phyloP scores from a whole-genome alignment of 2,113 vertebrate genomes.

The Rattus rattus region DNA sequence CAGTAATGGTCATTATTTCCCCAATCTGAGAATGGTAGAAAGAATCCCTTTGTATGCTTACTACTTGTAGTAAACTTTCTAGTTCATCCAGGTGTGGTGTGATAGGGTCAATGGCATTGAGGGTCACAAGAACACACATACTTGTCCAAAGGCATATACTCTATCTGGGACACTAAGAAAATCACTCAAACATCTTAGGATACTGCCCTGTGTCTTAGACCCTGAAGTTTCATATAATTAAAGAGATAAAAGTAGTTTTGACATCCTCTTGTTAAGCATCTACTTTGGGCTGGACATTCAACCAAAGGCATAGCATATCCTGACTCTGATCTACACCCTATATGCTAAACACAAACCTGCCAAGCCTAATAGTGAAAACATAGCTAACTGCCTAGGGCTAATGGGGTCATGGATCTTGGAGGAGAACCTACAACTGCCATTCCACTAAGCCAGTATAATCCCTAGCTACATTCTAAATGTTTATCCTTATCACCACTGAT shows the following conservation, averaged over 20 bases:
- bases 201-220: background rate
- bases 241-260: constrained; percentile 26
- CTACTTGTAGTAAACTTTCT: background rate
- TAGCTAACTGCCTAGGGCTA: background rate
- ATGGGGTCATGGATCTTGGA: background rate
- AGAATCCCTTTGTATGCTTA: background rate
- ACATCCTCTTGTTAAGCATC: background rate
- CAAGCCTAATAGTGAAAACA: background rate
- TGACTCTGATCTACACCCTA: background rate
- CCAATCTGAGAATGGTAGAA: background rate
- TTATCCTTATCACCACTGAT: background rate
- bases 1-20: background rate
- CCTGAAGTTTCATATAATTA: background rate
- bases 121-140: background rate
- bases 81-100: background rate
- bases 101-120: background rate
- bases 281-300: background rate
- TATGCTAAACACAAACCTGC: background rate
- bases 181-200: background rate
- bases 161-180: background rate
- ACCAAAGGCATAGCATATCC: background rate
- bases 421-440: background rate
- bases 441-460: background rate
- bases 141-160: background rate
- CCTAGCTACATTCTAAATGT: background rate